Evolutionary conservation across 1,140 invertebrate species (phyloP), one percentile per base, ranked within the genome.

Genomic region (Neodiprion pinetum): DNA sequence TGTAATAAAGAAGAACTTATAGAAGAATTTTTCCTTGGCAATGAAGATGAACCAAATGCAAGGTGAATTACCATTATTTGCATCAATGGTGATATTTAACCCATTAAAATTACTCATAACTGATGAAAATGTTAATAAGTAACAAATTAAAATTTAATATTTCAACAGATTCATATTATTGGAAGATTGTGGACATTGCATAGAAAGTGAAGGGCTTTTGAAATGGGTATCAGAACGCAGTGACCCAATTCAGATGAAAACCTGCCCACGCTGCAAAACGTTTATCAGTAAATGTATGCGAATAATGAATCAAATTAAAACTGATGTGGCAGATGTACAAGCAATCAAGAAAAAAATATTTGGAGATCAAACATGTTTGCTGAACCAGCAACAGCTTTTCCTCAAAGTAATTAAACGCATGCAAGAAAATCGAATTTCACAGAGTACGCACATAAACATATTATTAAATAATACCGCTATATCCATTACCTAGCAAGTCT

Each of bases 191-290:
- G 81, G 85, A 8, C 93, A 94, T 81, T 77, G 89, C 5, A 83
- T 94, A 77, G 93, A 93, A 81, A 82, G 87, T 12, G 80, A 87
- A 11, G 90, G 88, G 61, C 80, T 94, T 80, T 90, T 93, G 78
- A 81, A 80, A 53, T 90, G 91, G 86, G 86, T 92, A 78, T 79
- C 85, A 21, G 80, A 88, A 1, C 80, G 87, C 53, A 80, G 78
- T 48, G 81, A 87, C 5, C 80, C 86, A 72, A 90, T 94, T 69
- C 76, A 87, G n/a, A 85, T 92, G 73, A 92, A 91, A 76, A 72
- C 78, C 1, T 95, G 93, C 83, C 93, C 93, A 8, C 85, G 83
- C 75, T 94, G 94, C 79, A 91, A 91, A 73, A 91, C 90, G 14
- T 85, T 89, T 0, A 92, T 95, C 14, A 87, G 89, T 23, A 90